phyloP scores from a whole-genome alignment of 2,113 vertebrate species.

The Brienomyrus longianalis region DNA sequence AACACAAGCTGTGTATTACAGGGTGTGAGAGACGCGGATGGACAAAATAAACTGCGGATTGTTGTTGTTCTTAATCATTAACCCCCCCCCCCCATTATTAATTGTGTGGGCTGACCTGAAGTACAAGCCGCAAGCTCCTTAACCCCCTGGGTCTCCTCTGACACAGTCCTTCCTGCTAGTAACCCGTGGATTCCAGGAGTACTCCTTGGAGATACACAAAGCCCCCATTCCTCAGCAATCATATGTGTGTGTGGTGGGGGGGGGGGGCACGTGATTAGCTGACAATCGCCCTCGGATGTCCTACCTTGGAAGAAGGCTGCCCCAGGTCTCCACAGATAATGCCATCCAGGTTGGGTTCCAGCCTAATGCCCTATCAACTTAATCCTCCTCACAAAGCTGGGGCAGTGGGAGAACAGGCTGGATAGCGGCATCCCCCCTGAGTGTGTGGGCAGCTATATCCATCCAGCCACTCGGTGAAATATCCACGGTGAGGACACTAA shows the following conservation, averaged over 20 bases:
- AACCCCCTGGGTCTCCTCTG: not conserved
- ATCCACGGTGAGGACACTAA: not conserved
- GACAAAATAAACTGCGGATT: not conserved
- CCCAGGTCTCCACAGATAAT: constrained; percentile 10
- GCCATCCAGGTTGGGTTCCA: constrained; percentile 6
- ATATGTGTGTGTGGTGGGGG: not conserved
- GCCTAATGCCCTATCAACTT: constrained; percentile 12
- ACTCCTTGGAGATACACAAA: constrained; percentile 13
- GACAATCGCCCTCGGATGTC: not conserved
- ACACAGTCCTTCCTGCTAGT: not conserved
- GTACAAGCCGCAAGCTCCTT: not conserved
- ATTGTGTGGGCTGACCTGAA: not conserved
- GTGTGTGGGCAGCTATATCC: not conserved
- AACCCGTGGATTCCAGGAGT: not conserved
- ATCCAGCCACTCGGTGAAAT: not conserved
- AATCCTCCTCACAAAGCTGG: constrained; percentile 6
- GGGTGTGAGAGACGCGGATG: not conserved
- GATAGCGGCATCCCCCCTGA: not conserved
- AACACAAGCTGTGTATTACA: not conserved
- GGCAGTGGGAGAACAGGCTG: not conserved
- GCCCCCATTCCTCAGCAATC: not conserved
- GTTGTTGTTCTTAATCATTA: not conserved
- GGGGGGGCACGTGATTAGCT: not conserved
- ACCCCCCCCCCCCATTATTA: not conserved
- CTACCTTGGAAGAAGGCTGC: not conserved